phyloP scores from a whole-genome alignment of 2,113 vertebrate species.

The Fregata magnificens region DNA sequence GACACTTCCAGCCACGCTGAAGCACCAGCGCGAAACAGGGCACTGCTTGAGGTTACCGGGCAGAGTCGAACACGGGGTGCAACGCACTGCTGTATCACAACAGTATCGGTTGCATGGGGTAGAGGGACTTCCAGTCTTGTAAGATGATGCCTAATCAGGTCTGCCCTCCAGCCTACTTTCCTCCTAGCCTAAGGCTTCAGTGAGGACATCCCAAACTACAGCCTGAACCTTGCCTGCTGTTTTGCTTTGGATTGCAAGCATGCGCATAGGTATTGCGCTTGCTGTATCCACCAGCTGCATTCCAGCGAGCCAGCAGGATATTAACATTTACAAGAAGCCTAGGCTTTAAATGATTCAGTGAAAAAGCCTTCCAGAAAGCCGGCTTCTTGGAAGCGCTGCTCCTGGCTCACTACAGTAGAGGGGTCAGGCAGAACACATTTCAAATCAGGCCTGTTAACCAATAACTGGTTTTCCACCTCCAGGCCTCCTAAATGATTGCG shows the following conservation, averaged over 20 bases:
- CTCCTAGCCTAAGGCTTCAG: not conserved
- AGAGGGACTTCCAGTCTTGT: not conserved
- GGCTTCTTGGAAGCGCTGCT: not conserved
- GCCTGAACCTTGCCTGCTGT: not conserved
- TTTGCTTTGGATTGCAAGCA: not conserved
- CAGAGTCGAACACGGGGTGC: fast-evolving
- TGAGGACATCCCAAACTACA: not conserved
- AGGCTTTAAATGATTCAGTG: slow-evolving; percentile 44
- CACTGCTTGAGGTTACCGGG: fast-evolving
- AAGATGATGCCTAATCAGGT: fast-evolving
- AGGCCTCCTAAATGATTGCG: not conserved
- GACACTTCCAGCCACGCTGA: not conserved
- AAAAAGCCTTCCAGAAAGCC: slow-evolving; percentile 24
- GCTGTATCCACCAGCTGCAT: slow-evolving; percentile 1
- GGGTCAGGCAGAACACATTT: slow-evolving; percentile 13
- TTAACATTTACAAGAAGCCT: slow-evolving; percentile 36
- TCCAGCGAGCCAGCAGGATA: slow-evolving; percentile 10
- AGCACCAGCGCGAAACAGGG: not conserved
- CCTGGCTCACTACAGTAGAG: not conserved
- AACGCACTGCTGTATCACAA: fast-evolving
- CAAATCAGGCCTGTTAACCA: slow-evolving; percentile 18
- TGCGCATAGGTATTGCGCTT: not conserved
- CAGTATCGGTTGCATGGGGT: fast-evolving
- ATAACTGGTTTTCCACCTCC: slow-evolving; percentile 38
- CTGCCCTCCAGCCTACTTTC: not conserved